Evolutionary conservation across 2,888 invertebrate species (phyloP).

Genomic region (Acronicta alni): DNA sequence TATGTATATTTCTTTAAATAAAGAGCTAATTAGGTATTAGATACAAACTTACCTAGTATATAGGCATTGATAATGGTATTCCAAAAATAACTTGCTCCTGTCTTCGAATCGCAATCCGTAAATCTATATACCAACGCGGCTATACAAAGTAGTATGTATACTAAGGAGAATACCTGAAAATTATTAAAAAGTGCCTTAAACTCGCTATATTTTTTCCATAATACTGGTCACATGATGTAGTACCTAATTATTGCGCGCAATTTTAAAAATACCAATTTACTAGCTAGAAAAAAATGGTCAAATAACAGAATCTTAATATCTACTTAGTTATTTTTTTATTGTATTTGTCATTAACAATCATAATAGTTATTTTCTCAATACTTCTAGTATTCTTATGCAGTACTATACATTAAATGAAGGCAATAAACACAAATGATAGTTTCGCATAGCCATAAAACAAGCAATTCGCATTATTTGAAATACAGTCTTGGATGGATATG

Average conservation of each 20-base stretch:
- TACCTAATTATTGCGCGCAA: too few relatives aligned
- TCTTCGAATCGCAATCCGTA: conserved; percentile 2
- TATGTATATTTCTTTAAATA: too few relatives aligned
- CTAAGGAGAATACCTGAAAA: conserved; percentile 66
- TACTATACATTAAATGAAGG: neutral
- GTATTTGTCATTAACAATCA: too few relatives aligned
- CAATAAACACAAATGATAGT: conserved; percentile 1
- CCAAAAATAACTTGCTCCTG: conserved; percentile 60
- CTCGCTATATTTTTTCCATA: neutral
- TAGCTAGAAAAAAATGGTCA: too few relatives aligned
- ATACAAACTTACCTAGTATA: conserved; percentile 69
- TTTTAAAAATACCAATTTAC: too few relatives aligned
- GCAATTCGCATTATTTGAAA: conserved; percentile 23
- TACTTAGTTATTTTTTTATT: too few relatives aligned
- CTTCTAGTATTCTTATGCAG: neutral
- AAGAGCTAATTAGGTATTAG: too few relatives aligned
- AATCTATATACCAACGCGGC: conserved; percentile 64
- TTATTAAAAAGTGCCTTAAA: neutral
- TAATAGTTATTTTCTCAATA: neutral
- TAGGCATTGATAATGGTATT: conserved; percentile 61
- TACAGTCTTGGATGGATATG: too few relatives aligned
- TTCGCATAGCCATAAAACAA: conserved; percentile 35
- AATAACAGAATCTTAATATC: too few relatives aligned
- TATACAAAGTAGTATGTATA: conserved; percentile 63
- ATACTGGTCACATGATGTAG: too few relatives aligned